Base-by-base conservation (phyloP, 1,140 invertebrate genomes). In the Akabosia matsudoensis region DNA sequence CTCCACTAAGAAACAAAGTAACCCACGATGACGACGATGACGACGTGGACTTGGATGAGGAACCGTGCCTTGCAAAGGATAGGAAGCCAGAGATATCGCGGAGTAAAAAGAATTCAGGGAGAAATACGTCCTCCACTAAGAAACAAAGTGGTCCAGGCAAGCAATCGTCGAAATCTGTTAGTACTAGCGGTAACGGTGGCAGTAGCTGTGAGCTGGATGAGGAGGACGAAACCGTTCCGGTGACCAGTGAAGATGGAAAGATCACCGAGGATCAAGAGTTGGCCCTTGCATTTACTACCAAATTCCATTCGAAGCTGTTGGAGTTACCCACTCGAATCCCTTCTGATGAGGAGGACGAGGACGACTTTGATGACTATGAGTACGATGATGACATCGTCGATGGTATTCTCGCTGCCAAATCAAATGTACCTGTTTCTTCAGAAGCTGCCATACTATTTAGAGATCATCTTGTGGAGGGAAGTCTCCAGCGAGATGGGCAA, bases 251-350 rank as follows among this genome's bases (percentile, higher is more conserved):
- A 30, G 24, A 10, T 2, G 24, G 30, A 67, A 22, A 24, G 28
- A 31, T 30, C 7, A 30, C 10, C 13, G 30, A 67, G 7, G 54
- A 56, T 13, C 54, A 67, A 67, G 30, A 67, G 24, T 30, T 67
- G 61, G 10, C 24, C 61, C 13, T 67, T 22, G n/a, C 70, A n/a
- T 72, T 51, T 16, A 45, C 70, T 28, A n/a, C 37, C 33, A 72
- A 26, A 22, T 22, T 22, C 33, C 33, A 72, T 72, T 51, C 70
- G 4, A 72, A 72, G 45, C 30, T 72, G 45, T 64, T 81, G 3
- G 70, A 81, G 71, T 37, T 79, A 67, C 80, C 80, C 30, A 30
- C 14, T 10, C 75, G 54, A 51, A 80, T 80, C 54, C 79, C 79
- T 14, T 54, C 54, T 0, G 75, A 79, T 33, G 78, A 76, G 30